phyloP scores from a whole-genome alignment of 2,888 invertebrate genomes.

The Drosophila mulleri region DNA sequence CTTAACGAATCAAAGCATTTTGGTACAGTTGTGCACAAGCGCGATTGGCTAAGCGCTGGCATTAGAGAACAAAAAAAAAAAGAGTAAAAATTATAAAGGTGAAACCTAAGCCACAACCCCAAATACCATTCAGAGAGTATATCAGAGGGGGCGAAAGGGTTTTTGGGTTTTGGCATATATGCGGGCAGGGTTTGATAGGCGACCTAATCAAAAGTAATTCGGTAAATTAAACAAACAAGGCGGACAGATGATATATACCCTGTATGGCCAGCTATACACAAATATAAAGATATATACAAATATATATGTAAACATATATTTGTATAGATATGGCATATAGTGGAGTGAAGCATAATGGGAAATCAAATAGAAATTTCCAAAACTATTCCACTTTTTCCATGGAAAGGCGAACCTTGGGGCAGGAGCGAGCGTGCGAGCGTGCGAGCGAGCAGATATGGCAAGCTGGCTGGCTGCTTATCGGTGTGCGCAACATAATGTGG shows the following conservation, averaged over 20 bases:
- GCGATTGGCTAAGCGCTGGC: conserved; percentile 16
- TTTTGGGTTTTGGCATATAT: conserved; percentile 1
- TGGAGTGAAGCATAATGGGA: conserved; percentile 58
- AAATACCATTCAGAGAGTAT: conserved; percentile 28
- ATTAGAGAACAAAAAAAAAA: conserved; percentile 4
- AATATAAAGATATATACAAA: not conserved
- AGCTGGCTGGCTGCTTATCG: conserved; percentile 46
- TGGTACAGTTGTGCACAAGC: conserved; percentile 63
- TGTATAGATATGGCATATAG: conserved; percentile 22
- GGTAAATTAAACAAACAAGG: conserved; percentile 72
- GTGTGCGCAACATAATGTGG: conserved; percentile 55
- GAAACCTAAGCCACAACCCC: conserved; percentile 39
- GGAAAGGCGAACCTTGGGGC: conserved; percentile 22
- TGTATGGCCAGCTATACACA: conserved; percentile 27
- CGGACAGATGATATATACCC: conserved; percentile 35
- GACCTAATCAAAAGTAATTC: conserved; percentile 72
- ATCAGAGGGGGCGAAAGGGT: conserved; percentile 22
- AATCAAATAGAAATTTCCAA: conserved; percentile 70
- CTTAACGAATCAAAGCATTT: not conserved
- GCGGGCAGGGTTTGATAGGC: conserved; percentile 38
- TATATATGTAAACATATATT: not conserved
- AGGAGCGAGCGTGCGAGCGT: not conserved
- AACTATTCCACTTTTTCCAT: conserved; percentile 26
- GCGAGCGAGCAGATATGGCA: conserved; percentile 9
- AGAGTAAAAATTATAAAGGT: not conserved